Percentiles rank a stretch among this genome's conserved stretches.
These are phyloP conservation scores for Rhagologus leucostigma DNA, from an alignment of 2,113 vertebrate genomes.

Conservation along the genomic window DNA sequence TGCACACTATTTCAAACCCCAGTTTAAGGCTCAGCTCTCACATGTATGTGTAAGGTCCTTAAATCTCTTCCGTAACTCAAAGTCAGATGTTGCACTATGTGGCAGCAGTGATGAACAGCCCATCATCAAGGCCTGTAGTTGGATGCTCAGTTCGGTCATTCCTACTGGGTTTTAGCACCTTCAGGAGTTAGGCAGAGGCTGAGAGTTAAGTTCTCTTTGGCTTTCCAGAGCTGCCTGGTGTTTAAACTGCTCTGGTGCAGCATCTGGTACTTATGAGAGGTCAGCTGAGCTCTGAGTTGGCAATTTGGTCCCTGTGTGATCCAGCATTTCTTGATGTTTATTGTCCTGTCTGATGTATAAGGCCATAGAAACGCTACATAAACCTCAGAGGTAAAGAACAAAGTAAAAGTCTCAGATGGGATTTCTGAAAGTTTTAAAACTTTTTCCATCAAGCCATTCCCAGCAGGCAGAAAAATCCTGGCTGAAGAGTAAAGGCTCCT, in stretches of 20 bases:
- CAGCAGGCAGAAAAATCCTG: conserved; percentile 41
- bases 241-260: not conserved
- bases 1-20: not conserved
- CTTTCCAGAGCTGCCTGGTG: not conserved
- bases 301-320: not conserved
- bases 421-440: conserved; percentile 42
- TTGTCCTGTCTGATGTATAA: conserved; percentile 5
- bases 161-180: not conserved
- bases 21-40: not conserved
- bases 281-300: not conserved
- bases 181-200: not conserved
- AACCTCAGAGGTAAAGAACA: conserved; percentile 48
- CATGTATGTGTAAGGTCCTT: accelerated
- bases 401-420: conserved; percentile 41
- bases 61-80: not conserved
- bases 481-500: conserved; percentile 41
- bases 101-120: not conserved
- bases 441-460: conserved; percentile 22
- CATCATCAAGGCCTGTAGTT: not conserved
- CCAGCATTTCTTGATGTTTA: conserved; percentile 22
- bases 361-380: not conserved
- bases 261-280: not conserved
- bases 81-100: not conserved
- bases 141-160: not conserved
- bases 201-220: not conserved